Percentiles rank a stretch among this genome's conserved stretches.
phyloP scores from a whole-genome alignment of 2,113 vertebrate species.

The Charadrius vociferus region DNA sequence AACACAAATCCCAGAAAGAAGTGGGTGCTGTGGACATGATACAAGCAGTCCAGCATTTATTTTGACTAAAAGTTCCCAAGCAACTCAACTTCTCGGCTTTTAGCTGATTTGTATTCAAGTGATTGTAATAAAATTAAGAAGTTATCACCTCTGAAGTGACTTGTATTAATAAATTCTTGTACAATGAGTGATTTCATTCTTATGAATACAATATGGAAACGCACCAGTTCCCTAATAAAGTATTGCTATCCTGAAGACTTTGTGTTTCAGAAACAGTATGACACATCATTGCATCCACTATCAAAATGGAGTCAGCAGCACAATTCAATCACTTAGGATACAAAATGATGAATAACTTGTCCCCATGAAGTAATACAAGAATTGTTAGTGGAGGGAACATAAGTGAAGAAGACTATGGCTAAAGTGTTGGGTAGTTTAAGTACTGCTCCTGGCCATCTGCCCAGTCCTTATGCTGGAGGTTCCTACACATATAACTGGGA shows the following conservation, averaged over 20 bases:
- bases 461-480: not conserved
- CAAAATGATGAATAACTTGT: not conserved
- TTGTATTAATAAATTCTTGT: not conserved
- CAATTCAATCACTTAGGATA: not conserved
- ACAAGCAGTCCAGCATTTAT: not conserved
- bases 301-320: not conserved
- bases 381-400: not conserved
- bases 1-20: not conserved
- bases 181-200: not conserved
- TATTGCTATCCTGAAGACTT: not conserved
- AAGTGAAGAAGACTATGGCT: not conserved
- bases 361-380: not conserved
- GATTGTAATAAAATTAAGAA: not conserved
- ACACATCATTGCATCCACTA: not conserved
- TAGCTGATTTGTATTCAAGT: not conserved
- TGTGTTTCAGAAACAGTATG: not conserved
- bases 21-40: not conserved
- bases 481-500: not conserved
- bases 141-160: not conserved
- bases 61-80: not conserved
- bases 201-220: not conserved
- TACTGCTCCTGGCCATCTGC: not conserved
- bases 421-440: not conserved
- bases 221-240: not conserved
- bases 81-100: not conserved